Conservation (phyloP, 2,888 invertebrate species). For the Pristionchus maxplancki region DNA sequence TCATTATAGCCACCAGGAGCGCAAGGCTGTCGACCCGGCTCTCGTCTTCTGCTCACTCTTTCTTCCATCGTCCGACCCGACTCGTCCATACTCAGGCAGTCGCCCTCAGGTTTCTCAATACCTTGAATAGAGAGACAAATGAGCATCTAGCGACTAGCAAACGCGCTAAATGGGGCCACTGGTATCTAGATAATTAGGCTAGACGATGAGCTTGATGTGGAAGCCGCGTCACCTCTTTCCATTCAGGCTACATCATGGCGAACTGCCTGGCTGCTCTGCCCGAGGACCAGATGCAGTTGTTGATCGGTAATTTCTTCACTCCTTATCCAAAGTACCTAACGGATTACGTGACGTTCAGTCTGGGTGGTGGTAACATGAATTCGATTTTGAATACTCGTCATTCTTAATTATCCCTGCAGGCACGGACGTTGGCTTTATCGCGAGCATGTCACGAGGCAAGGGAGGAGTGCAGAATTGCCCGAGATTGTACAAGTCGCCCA, state of each 20-base stretch:
- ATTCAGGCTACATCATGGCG: constrained; percentile 30
- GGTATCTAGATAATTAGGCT: too few relatives aligned
- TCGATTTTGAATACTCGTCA: too few relatives aligned
- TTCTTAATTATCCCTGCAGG: too few relatives aligned
- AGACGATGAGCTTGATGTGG: too few relatives aligned
- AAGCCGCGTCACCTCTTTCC: too few relatives aligned
- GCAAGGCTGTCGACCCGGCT: constrained; percentile 46
- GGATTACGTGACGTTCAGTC: too few relatives aligned
- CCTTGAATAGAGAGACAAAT: too few relatives aligned
- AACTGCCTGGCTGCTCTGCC: constrained; percentile 47
- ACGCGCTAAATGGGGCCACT: too few relatives aligned
- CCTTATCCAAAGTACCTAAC: too few relatives aligned
- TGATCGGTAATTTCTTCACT: constrained; percentile 46
- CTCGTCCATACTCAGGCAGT: constrained; percentile 46
- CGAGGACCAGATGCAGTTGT: constrained; percentile 29
- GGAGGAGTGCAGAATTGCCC: constrained; percentile 31
- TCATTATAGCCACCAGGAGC: constrained; percentile 14
- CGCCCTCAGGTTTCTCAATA: constrained; percentile 15
- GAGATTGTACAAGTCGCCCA: constrained; percentile 50
- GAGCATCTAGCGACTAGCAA: too few relatives aligned
- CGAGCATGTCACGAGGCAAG: constrained; percentile 45
- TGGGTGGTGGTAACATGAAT: too few relatives aligned
- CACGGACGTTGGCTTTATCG: constrained; percentile 52
- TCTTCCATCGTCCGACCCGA: constrained; percentile 55
- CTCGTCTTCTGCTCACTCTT: constrained; percentile 50